These are phyloP conservation scores for Hypercompe scribonia DNA, from an alignment of 2,888 invertebrate species.

Conservation along the genomic window DNA sequence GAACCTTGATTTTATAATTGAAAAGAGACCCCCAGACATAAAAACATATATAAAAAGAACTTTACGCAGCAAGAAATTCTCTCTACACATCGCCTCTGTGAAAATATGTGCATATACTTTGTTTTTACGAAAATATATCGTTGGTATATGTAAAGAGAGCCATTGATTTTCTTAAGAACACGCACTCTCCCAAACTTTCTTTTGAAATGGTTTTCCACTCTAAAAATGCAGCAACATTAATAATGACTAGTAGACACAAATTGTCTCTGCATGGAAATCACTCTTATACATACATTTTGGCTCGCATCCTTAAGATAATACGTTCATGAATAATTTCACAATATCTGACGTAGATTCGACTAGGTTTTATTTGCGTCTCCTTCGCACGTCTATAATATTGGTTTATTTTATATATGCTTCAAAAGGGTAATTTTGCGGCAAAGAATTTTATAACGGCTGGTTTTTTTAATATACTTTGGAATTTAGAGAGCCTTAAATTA, in stretches of 20 bases:
- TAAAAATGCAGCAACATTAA: slow-evolving; percentile 46
- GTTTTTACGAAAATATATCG: slow-evolving; percentile 5
- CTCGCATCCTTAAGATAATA: slow-evolving; percentile 35
- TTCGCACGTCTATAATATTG: not conserved
- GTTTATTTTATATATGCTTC: not conserved
- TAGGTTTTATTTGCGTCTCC: not conserved
- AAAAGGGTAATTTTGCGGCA: not conserved
- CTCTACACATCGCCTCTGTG: not conserved
- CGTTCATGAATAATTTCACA: slow-evolving; percentile 35
- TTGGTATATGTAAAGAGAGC: slow-evolving; percentile 18
- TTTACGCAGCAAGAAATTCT: slow-evolving; percentile 31
- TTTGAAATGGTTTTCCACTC: slow-evolving; percentile 38
- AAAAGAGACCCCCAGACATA: slow-evolving; percentile 70
- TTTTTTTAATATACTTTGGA: not conserved
- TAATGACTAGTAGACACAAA: slow-evolving; percentile 46
- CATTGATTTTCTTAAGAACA: slow-evolving; percentile 34
- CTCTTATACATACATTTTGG: slow-evolving; percentile 44
- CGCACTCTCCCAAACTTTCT: slow-evolving; percentile 33
- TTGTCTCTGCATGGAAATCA: slow-evolving; percentile 44
- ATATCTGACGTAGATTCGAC: slow-evolving; percentile 25
- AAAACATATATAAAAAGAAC: slow-evolving; percentile 36
- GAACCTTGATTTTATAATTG: slow-evolving; percentile 69
- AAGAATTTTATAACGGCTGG: not conserved
- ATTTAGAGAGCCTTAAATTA: not conserved
- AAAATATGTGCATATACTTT: slow-evolving; percentile 9